These are phyloP conservation scores for Anas platyrhynchos DNA, from an alignment of 2,113 vertebrate genomes.

Conservation along the genomic window DNA sequence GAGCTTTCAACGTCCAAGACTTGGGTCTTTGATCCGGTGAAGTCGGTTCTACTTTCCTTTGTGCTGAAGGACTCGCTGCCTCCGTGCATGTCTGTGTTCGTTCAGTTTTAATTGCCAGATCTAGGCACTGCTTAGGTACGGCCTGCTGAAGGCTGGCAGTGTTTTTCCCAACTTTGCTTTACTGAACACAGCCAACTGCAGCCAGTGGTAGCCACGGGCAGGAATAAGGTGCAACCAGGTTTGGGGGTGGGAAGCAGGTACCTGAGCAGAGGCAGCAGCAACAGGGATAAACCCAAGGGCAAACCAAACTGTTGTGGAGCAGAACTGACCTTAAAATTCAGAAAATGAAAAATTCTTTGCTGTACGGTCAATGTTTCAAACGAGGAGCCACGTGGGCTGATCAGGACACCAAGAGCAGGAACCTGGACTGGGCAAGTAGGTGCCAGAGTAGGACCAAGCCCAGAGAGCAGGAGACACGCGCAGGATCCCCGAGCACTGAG, in stretches of 20 bases:
- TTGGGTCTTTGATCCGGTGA: not conserved
- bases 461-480: not conserved
- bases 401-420: not conserved
- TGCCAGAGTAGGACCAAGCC: not conserved
- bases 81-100: fast-evolving
- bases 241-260: not conserved
- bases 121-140: not conserved
- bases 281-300: not conserved
- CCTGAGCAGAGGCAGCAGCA: not conserved
- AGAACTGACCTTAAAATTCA: not conserved
- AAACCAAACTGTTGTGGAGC: not conserved
- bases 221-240: not conserved
- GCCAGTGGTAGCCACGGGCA: not conserved
- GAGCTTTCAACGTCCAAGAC: not conserved
- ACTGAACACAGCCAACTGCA: not conserved
- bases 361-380: not conserved
- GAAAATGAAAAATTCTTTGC: not conserved
- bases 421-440: not conserved
- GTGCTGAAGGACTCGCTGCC: not conserved
- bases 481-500: not conserved
- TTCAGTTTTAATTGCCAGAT: not conserved
- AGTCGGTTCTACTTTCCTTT: not conserved
- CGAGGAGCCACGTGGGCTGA: not conserved
- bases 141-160: not conserved
- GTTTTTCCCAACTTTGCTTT: not conserved